These are phyloP conservation scores for Callyntrura sp. DNA, from an alignment of 2,888 invertebrate species.

Conservation along the genomic window DNA sequence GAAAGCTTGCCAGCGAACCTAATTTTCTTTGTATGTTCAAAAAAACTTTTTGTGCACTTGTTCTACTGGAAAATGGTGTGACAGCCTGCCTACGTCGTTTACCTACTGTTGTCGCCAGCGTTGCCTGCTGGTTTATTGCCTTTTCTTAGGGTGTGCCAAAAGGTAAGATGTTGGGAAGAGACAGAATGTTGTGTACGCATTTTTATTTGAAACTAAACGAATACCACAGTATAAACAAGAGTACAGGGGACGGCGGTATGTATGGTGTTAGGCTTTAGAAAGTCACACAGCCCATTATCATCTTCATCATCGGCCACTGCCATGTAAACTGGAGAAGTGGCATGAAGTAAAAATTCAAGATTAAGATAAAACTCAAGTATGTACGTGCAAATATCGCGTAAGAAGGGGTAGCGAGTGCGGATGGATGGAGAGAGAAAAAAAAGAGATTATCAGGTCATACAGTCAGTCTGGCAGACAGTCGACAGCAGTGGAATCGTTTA, in stretches of 20 bases:
- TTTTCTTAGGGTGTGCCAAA: neutral
- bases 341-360: neutral
- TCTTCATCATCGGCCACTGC: neutral
- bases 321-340: neutral
- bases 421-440: neutral
- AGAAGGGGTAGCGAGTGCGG: neutral
- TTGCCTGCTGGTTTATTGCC: neutral
- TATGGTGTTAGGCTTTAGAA: no score
- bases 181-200: neutral
- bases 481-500: neutral
- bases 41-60: neutral
- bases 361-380: neutral
- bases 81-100: neutral
- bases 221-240: no score
- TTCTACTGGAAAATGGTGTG: conserved; percentile 18
- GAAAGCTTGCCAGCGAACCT: neutral
- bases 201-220: no score
- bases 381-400: neutral
- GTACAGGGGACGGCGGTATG: no score
- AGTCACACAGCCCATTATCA: neutral
- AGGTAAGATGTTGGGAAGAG: neutral
- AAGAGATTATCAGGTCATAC: neutral
- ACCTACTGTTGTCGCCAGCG: neutral
- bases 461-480: neutral
- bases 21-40: neutral